A percentile compares a stretch with the other conserved stretches of the same genome.
Conservation (phyloP, 2,797 vertebrate species). For the Gymnodraco acuticeps region DNA sequence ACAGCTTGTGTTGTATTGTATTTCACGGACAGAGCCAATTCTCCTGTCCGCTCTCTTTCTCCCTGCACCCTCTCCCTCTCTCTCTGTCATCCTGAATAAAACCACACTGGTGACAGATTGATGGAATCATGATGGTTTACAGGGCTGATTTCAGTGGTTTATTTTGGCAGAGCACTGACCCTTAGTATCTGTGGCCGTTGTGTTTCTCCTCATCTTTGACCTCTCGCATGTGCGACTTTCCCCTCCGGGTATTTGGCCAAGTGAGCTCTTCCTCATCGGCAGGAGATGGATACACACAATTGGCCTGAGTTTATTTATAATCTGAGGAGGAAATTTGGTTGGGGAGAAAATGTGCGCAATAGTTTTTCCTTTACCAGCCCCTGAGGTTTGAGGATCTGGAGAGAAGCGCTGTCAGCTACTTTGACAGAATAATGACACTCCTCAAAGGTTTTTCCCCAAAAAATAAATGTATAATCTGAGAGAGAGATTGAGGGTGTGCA, state of each 20-base stretch:
- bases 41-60: constrained; percentile 26
- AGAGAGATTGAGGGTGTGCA: constrained; percentile 26
- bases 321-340: constrained; percentile 62
- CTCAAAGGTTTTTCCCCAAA: constrained; percentile 54
- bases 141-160: constrained; percentile 67
- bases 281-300: constrained; percentile 63
- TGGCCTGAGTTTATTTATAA: constrained; percentile 70
- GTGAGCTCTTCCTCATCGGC: constrained; percentile 62
- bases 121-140: constrained; percentile 69
- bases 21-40: constrained; percentile 66
- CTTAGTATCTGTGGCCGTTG: constrained; percentile 45
- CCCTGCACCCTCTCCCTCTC: constrained; percentile 17
- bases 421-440: constrained; percentile 61
- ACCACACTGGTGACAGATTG: constrained; percentile 68
- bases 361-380: constrained; percentile 48
- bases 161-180: constrained; percentile 70
- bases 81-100: constrained; percentile 63
- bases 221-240: constrained; percentile 57
- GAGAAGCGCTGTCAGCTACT: constrained; percentile 59
- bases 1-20: constrained; percentile 74
- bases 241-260: constrained; percentile 49
- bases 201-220: constrained; percentile 69
- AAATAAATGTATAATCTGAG: constrained; percentile 45
- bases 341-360: constrained; percentile 62
- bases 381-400: constrained; percentile 57